These are phyloP conservation scores for Trachops cirrhosus DNA, from an alignment of 2,797 vertebrate species.

Conservation along the genomic window DNA sequence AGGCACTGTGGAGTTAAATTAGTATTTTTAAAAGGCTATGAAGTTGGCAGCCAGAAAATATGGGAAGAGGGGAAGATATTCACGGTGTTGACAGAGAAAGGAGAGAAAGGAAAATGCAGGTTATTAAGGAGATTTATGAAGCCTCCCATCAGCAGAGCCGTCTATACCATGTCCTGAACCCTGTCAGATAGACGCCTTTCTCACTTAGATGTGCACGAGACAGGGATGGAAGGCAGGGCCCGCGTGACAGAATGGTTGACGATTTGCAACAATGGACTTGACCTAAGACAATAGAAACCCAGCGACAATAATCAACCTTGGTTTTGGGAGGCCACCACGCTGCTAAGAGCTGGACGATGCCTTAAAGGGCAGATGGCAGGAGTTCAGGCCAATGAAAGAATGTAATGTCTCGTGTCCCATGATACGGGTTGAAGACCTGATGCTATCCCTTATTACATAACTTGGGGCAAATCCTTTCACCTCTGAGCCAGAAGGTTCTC, in stretches of 20 bases:
- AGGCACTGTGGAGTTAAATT: constrained; percentile 51
- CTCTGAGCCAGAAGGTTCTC: not conserved
- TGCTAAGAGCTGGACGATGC: not conserved
- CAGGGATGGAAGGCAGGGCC: not conserved
- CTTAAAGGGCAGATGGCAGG: not conserved
- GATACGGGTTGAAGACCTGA: not conserved
- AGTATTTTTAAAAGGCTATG: constrained; percentile 55
- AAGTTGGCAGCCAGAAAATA: constrained; percentile 49
- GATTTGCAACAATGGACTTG: not conserved
- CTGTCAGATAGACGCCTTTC: not conserved
- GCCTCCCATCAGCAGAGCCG: not conserved
- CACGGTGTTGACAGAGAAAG: constrained; percentile 40
- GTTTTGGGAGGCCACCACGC: not conserved
- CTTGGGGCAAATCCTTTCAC: not conserved
- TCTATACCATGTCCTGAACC: not conserved
- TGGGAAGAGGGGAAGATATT: constrained; percentile 43
- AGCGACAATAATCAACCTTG: not conserved
- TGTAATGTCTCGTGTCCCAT: rapidly evolving
- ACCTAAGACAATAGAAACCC: not conserved
- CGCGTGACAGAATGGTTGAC: not conserved
- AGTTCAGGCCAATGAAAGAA: not conserved
- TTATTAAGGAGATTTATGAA: constrained; percentile 56
- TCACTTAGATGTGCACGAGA: not conserved
- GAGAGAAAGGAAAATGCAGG: constrained; percentile 50
- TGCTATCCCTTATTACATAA: not conserved